These are phyloP conservation scores for Chelonia mydas DNA, from an alignment of 2,797 vertebrate genomes.

Conservation along the genomic window DNA sequence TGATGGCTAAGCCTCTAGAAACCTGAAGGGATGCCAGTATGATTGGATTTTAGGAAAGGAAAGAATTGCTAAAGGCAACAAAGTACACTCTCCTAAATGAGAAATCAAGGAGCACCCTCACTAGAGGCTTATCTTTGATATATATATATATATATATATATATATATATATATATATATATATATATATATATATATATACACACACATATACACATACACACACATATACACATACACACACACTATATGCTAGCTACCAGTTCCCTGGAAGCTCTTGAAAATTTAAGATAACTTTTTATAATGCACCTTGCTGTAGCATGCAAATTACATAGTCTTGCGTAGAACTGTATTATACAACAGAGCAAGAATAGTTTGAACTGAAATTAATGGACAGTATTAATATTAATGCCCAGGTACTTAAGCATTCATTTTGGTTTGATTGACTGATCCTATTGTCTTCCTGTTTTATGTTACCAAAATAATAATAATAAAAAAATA, in stretches of 20 bases:
- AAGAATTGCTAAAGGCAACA: constrained; percentile 40
- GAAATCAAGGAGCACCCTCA: constrained; percentile 46
- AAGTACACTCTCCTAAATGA: constrained; percentile 44
- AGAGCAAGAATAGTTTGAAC: constrained; percentile 53
- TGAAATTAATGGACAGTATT: constrained; percentile 63
- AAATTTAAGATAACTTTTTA: constrained; percentile 76
- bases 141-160: too few relatives aligned
- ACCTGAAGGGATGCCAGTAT: neutral
- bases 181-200: too few relatives aligned
- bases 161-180: too few relatives aligned
- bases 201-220: too few relatives aligned
- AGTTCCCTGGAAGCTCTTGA: constrained; percentile 27
- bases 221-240: too few relatives aligned
- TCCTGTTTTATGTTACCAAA: constrained; percentile 69
- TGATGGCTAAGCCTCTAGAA: constrained; percentile 27
- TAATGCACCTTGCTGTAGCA: constrained; percentile 56
- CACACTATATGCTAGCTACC: constrained; percentile 18
- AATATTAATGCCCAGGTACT: constrained; percentile 40
- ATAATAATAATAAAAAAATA: constrained; percentile 39
- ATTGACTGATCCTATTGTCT: constrained; percentile 80
- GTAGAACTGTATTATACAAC: constrained; percentile 34
- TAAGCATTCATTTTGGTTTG: constrained; percentile 78
- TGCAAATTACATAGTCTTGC: constrained; percentile 59
- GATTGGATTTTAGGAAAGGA: constrained; percentile 29
- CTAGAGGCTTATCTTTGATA: constrained; percentile 68